Evolutionary conservation across 2,888 invertebrate genomes (phyloP), one percentile per base, ranked within the genome.

Genomic region (Spodoptera exigua): DNA sequence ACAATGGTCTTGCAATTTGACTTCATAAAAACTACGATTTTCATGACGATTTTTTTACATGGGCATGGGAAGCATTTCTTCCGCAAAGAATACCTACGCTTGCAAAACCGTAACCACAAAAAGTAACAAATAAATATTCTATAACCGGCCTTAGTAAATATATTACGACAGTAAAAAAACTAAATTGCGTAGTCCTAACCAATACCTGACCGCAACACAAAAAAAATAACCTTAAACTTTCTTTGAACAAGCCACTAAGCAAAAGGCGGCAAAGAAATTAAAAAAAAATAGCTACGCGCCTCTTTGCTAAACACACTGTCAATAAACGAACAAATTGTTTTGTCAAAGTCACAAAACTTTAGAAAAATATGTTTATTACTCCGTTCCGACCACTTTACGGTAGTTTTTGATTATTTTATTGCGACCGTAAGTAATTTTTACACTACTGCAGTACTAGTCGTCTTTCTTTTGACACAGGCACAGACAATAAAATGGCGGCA

Each of bases 381-480:
- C 52, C 77, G 82, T 86, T 78, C 78, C 75, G 76, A 84, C 83
- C 85, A 86, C 82, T 84, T 85, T 89, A 89, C 91, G 80, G 91
- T 91, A 91, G 91, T 90, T 81, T 83, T 75, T 86, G 84, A 85
- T 90, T 85, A 81, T 85, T 89, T 82, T 86, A 87, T 88, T 88
- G 86, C 83, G 84, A 84, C 86, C 82, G 77, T 83, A 82, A 83
- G 82, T 89, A 84, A 89, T 90, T 80, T 80, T 61, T 75, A 84
- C 74, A 84, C 83, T 86, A 90, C 91, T 87, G 86, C 90, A 88
- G 83, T 82, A 72, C 78, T 81, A 80, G 78, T 80, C 79, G 72
- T 74, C 67, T 79, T 76, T 79, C 69, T 79, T 79, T 83, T 71
- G 76, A 56, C 65, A 56, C 65, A 68, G 80, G 74, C 76, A 27